Percentiles rank a stretch among this genome's conserved stretches.
These are phyloP conservation scores for Scomber japonicus DNA, from an alignment of 2,113 vertebrate genomes.

Conservation along the genomic window DNA sequence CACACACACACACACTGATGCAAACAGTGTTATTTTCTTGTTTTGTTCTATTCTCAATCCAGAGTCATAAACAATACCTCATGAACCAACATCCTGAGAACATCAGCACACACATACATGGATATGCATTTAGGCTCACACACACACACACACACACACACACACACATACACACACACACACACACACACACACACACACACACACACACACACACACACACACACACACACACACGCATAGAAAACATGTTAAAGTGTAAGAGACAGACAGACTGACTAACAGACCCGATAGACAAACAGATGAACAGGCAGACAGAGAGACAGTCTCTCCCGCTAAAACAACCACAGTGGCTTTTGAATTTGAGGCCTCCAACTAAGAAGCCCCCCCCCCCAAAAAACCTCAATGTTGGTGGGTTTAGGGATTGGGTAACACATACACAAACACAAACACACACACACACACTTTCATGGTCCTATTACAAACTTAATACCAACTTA, in stretches of 20 bases:
- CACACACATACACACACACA: slow-evolving; percentile 13
- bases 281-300: not conserved
- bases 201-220: slow-evolving; percentile 2
- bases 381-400: slow-evolving; percentile 15
- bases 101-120: slow-evolving; percentile 14
- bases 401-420: slow-evolving; percentile 53
- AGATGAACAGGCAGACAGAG: slow-evolving; percentile 8
- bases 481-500: slow-evolving; percentile 58
- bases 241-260: slow-evolving; percentile 23
- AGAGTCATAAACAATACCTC: slow-evolving; percentile 64
- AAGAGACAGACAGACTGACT: slow-evolving; percentile 9
- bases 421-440: slow-evolving; percentile 51
- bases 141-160: not conserved
- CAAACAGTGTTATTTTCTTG: slow-evolving; percentile 75
- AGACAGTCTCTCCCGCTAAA: slow-evolving; percentile 32
- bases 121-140: not conserved
- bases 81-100: slow-evolving; percentile 53
- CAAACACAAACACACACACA: slow-evolving; percentile 17
- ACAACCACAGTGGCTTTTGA: slow-evolving; percentile 49
- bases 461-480: slow-evolving; percentile 38
- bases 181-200: not conserved
- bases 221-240: slow-evolving; percentile 10
- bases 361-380: slow-evolving; percentile 43
- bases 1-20: slow-evolving; percentile 44
- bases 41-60: slow-evolving; percentile 72